A percentile compares a stretch with the other conserved stretches of the same genome.
Evolutionary conservation across 2,888 invertebrate species (phyloP).

Genomic region (Pilophorus perplexus): DNA sequence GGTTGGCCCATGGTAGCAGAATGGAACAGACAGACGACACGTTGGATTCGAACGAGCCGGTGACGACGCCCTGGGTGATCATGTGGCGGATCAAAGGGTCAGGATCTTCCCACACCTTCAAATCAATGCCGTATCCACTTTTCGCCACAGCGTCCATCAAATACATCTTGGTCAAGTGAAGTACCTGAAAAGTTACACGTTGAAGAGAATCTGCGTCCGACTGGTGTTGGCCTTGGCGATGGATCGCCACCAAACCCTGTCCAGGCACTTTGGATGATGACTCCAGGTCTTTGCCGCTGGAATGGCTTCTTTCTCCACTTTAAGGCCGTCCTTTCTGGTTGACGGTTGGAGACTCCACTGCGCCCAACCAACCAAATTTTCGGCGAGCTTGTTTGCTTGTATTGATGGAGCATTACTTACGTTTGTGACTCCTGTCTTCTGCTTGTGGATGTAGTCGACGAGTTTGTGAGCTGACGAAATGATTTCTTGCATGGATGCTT

Average conservation of each 20-base stretch:
- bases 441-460: neutral
- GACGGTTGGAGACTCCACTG: too few relatives aligned
- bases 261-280: too few relatives aligned
- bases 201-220: neutral
- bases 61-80: neutral
- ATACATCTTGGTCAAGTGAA: neutral
- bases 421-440: neutral
- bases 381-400: too few relatives aligned
- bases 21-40: neutral
- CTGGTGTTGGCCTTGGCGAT: too few relatives aligned
- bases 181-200: neutral
- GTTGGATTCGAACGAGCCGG: neutral
- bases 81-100: neutral
- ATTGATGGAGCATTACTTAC: too few relatives aligned
- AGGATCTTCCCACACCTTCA: neutral
- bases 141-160: constrained; percentile 9
- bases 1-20: constrained; percentile 1
- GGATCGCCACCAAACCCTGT: too few relatives aligned
- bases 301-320: neutral
- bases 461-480: neutral
- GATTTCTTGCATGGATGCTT: neutral
- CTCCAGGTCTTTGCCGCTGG: too few relatives aligned
- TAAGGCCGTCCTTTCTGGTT: too few relatives aligned
- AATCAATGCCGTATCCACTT: neutral
- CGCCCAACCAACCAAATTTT: too few relatives aligned